These are phyloP conservation scores for Xestia sexstrigata DNA, from an alignment of 2,888 invertebrate species.

Conservation along the genomic window DNA sequence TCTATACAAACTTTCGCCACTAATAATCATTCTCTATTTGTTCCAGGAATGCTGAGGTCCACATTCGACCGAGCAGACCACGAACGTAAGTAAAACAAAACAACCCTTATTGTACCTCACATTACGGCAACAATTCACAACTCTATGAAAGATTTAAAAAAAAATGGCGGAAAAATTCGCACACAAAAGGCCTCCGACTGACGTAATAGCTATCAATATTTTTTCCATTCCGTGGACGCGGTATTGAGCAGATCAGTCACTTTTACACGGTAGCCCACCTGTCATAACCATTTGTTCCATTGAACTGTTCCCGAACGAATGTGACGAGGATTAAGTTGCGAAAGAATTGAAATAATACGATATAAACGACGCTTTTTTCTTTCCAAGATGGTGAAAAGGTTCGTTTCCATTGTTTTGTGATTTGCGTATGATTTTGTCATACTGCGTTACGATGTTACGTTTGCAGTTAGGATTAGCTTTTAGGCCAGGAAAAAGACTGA, in stretches of 20 bases:
- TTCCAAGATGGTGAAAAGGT: conserved; percentile 5
- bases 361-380: conserved; percentile 31
- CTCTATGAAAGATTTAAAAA: conserved; percentile 49
- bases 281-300: conserved; percentile 65
- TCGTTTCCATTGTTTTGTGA: conserved; percentile 22
- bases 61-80: conserved; percentile 89
- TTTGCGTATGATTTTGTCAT: conserved; percentile 24
- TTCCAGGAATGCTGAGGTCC: conserved; percentile 89
- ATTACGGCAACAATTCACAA: conserved; percentile 47
- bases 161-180: conserved; percentile 61
- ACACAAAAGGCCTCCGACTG: conserved; percentile 71
- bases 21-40: conserved; percentile 53
- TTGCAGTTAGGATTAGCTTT: background rate
- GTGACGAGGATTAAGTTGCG: conserved; percentile 57
- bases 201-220: conserved; percentile 78
- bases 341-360: conserved; percentile 58
- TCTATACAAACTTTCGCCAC: background rate
- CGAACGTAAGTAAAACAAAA: conserved; percentile 85
- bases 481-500: background rate
- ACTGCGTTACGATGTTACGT: background rate
- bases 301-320: conserved; percentile 55
- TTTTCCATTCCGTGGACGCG: conserved; percentile 74
- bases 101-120: conserved; percentile 20
- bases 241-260: conserved; percentile 81
- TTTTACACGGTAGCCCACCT: conserved; percentile 69